Conservation (phyloP, 1,140 invertebrate genomes). For the Muscidifurax raptorellus region DNA sequence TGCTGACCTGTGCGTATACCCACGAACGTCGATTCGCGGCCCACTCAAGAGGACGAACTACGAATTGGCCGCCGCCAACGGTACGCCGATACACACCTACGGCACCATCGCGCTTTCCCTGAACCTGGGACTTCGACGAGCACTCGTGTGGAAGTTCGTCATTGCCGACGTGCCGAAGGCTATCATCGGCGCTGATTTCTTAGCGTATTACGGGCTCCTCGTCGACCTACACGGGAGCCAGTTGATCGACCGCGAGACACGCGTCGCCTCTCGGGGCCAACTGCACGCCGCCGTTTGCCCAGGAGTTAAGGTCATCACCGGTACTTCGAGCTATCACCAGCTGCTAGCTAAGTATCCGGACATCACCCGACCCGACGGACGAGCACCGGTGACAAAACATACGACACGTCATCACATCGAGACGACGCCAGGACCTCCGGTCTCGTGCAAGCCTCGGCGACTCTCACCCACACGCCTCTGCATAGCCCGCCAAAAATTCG, state of each 20-base stretch:
- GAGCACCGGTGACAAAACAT: neutral
- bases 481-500: too few species aligned
- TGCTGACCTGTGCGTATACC: constrained; percentile 50
- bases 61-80: constrained; percentile 58
- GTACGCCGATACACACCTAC: constrained; percentile 61
- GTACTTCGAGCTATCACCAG: too few species aligned
- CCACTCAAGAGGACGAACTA: constrained; percentile 44
- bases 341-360: too few species aligned
- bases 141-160: constrained; percentile 66
- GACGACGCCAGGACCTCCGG: constrained; percentile 64
- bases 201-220: constrained; percentile 62
- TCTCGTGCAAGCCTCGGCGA: constrained; percentile 62
- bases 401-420: constrained; percentile 49
- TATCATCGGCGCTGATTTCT: constrained; percentile 52
- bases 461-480: constrained; percentile 66
- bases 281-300: neutral
- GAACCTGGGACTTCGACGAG: constrained; percentile 62
- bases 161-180: constrained; percentile 64
- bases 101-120: constrained; percentile 61
- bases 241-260: constrained; percentile 61
- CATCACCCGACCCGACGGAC: too few species aligned
- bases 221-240: constrained; percentile 60
- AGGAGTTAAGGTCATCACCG: too few species aligned
- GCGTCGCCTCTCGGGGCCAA: constrained; percentile 24
- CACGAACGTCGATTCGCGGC: constrained; percentile 1